Conservation (phyloP, 2,797 vertebrate species). For the Adelosebastes latens region DNA sequence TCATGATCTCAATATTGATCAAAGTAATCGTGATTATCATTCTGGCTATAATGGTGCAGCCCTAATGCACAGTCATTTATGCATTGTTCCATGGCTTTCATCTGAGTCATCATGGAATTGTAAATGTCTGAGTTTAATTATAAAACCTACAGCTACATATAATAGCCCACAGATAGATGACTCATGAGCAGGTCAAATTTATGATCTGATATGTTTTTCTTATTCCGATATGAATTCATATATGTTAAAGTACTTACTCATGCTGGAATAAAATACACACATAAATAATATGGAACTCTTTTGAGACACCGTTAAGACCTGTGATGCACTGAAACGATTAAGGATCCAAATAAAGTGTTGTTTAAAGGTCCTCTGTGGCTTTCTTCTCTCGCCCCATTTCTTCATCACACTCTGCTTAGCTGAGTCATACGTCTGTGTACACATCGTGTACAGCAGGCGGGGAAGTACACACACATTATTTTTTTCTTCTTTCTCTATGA, state of each 20-base stretch:
- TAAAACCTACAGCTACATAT: neutral
- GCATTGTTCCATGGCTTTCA: neutral
- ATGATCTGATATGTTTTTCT: neutral
- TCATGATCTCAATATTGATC: neutral
- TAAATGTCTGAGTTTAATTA: neutral
- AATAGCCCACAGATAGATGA: neutral
- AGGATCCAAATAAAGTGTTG: constrained; percentile 20
- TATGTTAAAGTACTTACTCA: neutral
- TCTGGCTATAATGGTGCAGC: neutral
- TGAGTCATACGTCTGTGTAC: constrained; percentile 19
- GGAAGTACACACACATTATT: neutral
- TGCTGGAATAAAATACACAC: neutral
- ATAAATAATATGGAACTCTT: neutral
- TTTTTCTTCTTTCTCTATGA: neutral
- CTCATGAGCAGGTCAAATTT: neutral
- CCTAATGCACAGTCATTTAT: neutral
- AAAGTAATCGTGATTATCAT: neutral
- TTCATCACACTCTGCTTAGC: constrained; percentile 7
- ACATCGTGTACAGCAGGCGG: neutral
- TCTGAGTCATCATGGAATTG: neutral
- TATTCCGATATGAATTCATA: neutral
- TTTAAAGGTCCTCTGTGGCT: constrained; percentile 8
- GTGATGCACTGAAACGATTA: neutral
- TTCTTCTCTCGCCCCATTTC: constrained; percentile 13
- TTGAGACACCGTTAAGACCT: neutral